Conservation (phyloP, 2,797 vertebrate genomes). For the Novumbra hubbsi region DNA sequence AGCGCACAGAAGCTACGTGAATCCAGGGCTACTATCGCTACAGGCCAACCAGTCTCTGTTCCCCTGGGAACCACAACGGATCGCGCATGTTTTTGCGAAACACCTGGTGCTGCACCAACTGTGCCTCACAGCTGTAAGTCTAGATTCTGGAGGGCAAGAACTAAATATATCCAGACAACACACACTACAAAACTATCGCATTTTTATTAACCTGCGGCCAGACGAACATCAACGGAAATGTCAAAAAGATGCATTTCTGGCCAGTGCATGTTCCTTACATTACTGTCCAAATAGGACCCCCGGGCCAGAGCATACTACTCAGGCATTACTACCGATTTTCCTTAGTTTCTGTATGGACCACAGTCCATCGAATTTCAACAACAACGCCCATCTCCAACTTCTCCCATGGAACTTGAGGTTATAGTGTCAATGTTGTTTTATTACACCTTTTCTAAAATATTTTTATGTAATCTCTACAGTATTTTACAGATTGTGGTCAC, state of each 20-base stretch:
- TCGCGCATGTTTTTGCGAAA: constrained; percentile 21
- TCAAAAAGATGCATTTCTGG: not conserved
- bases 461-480: not conserved
- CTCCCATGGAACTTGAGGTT: not conserved
- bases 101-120: constrained; percentile 30
- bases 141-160: not conserved
- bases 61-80: not conserved
- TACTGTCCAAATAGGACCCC: not conserved
- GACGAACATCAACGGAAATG: not conserved
- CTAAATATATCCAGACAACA: constrained; percentile 5
- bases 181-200: not conserved
- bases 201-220: not conserved
- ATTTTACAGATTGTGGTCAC: not conserved
- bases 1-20: not conserved
- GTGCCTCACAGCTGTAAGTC: constrained; percentile 18
- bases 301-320: constrained; percentile 23
- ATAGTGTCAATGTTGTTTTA: not conserved
- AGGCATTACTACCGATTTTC: constrained; percentile 25
- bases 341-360: constrained; percentile 20
- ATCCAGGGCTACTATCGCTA: not conserved
- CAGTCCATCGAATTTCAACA: not conserved
- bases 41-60: not conserved
- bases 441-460: not conserved
- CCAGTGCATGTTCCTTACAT: not conserved
- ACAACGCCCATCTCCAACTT: not conserved